Percentiles rank a stretch among this genome's conserved stretches.
These are phyloP conservation scores for Corythoichthys intestinalis DNA, from an alignment of 2,113 vertebrate species.

Conservation along the genomic window DNA sequence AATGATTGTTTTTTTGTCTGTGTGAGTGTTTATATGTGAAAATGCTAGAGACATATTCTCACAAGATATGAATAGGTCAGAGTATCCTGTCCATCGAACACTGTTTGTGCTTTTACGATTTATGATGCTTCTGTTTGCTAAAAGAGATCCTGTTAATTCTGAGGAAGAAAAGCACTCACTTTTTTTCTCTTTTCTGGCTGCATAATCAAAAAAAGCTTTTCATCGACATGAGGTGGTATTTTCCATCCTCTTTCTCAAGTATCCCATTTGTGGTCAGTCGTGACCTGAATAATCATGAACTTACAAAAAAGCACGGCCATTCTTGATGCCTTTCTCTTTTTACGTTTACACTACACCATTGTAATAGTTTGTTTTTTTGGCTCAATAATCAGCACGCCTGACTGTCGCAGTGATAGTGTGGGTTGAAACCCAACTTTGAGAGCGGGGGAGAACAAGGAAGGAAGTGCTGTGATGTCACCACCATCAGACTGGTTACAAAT, in stretches of 20 bases:
- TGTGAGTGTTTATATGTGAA: too few species aligned
- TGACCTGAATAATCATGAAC: conserved; percentile 12
- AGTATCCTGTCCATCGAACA: not conserved
- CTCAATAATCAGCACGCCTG: too few species aligned
- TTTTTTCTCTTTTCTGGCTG: conserved; percentile 8
- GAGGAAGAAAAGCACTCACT: not conserved
- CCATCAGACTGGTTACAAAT: too few species aligned
- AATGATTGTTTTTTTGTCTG: too few species aligned
- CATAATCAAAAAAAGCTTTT: conserved; percentile 17
- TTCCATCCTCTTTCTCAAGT: conserved; percentile 15
- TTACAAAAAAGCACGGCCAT: not conserved
- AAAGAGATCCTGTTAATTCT: conserved; percentile 1
- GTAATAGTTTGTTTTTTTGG: too few species aligned
- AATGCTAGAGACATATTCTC: not conserved
- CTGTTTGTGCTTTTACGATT: not conserved
- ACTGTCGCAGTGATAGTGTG: too few species aligned
- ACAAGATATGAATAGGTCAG: not conserved
- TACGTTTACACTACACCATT: too few species aligned
- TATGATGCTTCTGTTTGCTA: not conserved
- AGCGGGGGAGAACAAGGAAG: too few species aligned
- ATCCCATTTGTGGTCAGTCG: conserved; percentile 10
- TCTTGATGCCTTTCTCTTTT: too few species aligned
- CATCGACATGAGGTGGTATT: conserved; percentile 21
- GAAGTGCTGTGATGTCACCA: too few species aligned
- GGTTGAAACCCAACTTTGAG: too few species aligned